These are phyloP conservation scores for Typhlomys cinereus DNA, from an alignment of 2,113 vertebrate species.

Conservation along the genomic window DNA sequence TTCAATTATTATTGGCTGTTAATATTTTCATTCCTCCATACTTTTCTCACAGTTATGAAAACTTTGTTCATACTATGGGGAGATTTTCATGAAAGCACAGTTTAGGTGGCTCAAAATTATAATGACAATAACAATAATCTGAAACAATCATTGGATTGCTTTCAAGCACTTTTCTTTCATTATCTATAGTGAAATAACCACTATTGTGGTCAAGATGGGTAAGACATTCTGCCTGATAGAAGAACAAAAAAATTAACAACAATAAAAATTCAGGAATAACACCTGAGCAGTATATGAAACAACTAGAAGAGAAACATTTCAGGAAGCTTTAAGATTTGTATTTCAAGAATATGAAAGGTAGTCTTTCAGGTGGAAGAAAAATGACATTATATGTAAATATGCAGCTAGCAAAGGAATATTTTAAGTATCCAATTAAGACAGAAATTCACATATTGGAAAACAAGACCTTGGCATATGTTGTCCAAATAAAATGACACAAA, in stretches of 20 bases:
- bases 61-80: slow-evolving; percentile 2
- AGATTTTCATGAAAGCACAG: background rate
- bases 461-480: background rate
- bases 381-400: background rate
- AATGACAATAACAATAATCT: background rate
- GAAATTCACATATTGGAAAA: background rate
- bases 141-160: background rate
- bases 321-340: background rate
- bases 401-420: background rate
- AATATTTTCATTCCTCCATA: slow-evolving; percentile 55
- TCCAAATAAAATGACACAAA: background rate
- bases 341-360: background rate
- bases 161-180: slow-evolving; percentile 29
- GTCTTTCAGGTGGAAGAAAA: background rate
- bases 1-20: slow-evolving; percentile 56
- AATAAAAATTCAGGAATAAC: background rate
- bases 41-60: slow-evolving; percentile 48
- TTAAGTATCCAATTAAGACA: background rate
- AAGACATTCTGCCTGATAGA: slow-evolving; percentile 17
- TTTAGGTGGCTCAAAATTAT: slow-evolving; percentile 16
- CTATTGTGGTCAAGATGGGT: background rate
- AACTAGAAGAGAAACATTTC: background rate
- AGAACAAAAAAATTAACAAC: background rate
- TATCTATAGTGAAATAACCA: too few species aligned
- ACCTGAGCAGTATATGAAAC: background rate